Evolutionary conservation across 2,113 vertebrate species (phyloP).

Genomic region (Cnemophilus loriae): DNA sequence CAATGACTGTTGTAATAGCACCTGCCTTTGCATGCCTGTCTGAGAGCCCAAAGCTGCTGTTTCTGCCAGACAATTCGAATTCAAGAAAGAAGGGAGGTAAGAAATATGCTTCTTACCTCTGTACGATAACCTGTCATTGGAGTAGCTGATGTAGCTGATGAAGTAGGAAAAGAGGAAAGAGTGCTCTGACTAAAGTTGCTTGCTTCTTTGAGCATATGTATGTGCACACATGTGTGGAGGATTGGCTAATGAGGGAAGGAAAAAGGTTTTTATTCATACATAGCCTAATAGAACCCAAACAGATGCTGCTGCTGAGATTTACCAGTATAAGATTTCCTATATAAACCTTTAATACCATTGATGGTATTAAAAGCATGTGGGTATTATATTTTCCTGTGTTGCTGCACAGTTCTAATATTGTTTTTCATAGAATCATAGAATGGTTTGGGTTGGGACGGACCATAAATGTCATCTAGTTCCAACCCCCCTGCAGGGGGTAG

Average conservation of each 20-base stretch:
- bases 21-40: not conserved
- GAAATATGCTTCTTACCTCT: not conserved
- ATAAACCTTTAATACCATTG: not conserved
- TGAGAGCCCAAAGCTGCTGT: not conserved
- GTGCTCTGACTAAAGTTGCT: not conserved
- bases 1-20: not conserved
- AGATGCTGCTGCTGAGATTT: not conserved
- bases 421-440: not conserved
- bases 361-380: not conserved
- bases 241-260: not conserved
- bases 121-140: not conserved
- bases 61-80: not conserved
- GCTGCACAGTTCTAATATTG: not conserved
- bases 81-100: not conserved
- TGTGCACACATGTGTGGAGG: not conserved
- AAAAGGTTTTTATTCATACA: not conserved
- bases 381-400: not conserved
- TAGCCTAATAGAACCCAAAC: not conserved
- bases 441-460: not conserved
- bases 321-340: not conserved
- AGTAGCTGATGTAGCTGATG: not conserved
- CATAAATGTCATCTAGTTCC: not conserved
- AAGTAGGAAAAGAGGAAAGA: not conserved
- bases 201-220: not conserved
- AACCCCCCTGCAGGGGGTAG: rapidly evolving